A percentile compares a stretch with the other conserved stretches of the same genome.
phyloP scores from a whole-genome alignment of 2,113 vertebrate genomes.

The Hyperoodon ampullatus region DNA sequence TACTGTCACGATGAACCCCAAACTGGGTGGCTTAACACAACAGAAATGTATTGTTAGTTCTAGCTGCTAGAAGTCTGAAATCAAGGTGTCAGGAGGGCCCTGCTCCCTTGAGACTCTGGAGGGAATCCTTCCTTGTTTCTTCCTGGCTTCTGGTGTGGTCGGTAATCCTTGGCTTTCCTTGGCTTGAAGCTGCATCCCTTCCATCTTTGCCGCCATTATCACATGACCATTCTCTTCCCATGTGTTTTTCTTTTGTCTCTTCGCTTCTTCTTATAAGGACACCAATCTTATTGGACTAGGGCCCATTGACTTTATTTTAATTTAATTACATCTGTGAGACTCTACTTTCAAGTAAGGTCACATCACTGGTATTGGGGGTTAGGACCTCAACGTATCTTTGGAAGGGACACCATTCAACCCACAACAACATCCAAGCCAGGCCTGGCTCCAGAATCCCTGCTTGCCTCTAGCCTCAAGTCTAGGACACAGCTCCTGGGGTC shows the following conservation, averaged over 20 bases:
- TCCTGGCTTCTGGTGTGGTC: accelerated
- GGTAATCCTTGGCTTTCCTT: accelerated
- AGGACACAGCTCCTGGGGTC: background rate
- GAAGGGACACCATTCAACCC: background rate
- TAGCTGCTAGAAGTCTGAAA: background rate
- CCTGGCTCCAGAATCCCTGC: background rate
- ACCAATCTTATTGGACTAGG: background rate
- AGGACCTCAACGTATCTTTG: background rate
- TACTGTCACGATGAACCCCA: background rate
- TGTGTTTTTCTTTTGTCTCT: background rate
- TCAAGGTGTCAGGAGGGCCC: accelerated
- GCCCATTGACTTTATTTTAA: background rate
- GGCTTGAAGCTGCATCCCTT: accelerated
- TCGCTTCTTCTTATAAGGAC: background rate
- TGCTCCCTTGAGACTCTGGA: background rate
- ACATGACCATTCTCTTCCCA: accelerated
- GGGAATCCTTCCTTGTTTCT: background rate
- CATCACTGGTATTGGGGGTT: background rate
- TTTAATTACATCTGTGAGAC: background rate
- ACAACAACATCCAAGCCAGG: background rate
- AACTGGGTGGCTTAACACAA: background rate
- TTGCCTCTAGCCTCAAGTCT: background rate
- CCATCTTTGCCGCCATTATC: background rate
- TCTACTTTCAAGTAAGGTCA: background rate
- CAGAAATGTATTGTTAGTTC: background rate